Evolutionary conservation across 2,113 vertebrate genomes (phyloP), one percentile per base, ranked within the genome.

Genomic region (Myodes glareolus): DNA sequence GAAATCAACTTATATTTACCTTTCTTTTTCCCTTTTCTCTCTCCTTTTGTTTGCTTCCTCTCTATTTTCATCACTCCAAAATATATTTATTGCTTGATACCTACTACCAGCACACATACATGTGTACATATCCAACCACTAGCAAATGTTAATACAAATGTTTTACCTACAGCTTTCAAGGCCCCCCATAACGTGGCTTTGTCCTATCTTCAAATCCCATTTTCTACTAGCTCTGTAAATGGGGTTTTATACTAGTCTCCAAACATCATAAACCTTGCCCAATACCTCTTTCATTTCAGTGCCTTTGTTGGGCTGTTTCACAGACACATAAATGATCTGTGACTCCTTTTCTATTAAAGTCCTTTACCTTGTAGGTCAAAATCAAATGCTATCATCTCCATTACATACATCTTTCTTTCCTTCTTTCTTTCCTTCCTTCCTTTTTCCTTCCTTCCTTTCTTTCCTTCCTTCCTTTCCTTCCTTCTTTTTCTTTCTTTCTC

Each of bases 11-110:
- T 42, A 80, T 14, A 0, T 36, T 58, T 75, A 21, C 52, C 0
- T 3, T 58, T 58, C 42, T 84, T 14, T 31, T 55, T 4, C 9
- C 4, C 42, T 33, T 45, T 14, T 17, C 16, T 75, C 21, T 29
- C 36, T 65, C 23, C 6, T 55, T 55, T 77, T 36, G 27, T 29
- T 65, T 52, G 3, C 45, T 77, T 33, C 47, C 29, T 23, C 10
- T 13, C 67, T 27, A 16, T 19, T 50, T 76, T 7, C 7, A 14
- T 31, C 29, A 33, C 8, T 94, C 67, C 80, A 73, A 95, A 95
- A 87, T 96, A 81, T 52, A 93, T 93, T 50, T 52, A 93, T 93
- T 45, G 36, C n/a, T 91, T 97, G 50, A 50, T 25, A 63, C 52
- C 67, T 29, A 12, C 85, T 19, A 77, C 8, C 23, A 55, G 7